These are phyloP conservation scores for Epirrita christyi DNA, from an alignment of 2,888 invertebrate genomes.

Conservation along the genomic window DNA sequence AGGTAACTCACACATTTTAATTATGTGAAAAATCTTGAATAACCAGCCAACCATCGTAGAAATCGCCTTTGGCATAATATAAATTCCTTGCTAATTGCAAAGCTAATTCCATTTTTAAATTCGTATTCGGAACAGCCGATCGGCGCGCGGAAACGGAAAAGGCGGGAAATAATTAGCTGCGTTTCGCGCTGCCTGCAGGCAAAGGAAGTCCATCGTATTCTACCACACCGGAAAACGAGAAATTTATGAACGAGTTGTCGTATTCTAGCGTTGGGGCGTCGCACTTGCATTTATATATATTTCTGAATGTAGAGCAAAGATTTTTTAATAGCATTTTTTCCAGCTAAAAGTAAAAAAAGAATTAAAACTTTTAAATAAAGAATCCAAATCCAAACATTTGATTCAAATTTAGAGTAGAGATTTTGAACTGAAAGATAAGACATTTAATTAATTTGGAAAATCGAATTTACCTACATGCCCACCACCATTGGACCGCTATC, in stretches of 20 bases:
- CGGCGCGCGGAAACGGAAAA: conserved; percentile 64
- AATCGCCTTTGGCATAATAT: no score
- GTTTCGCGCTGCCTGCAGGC: conserved; percentile 59
- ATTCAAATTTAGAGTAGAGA: no score
- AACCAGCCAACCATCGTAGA: neutral
- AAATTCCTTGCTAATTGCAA: neutral
- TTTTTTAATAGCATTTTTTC: no score
- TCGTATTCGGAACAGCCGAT: conserved; percentile 50
- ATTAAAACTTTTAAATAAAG: neutral
- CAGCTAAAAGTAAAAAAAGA: neutral
- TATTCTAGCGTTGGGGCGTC: conserved; percentile 44
- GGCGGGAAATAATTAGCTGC: conserved; percentile 81
- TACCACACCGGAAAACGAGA: conserved; percentile 50
- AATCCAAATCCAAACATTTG: neutral
- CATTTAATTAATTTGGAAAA: no score
- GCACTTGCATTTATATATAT: conserved; percentile 42
- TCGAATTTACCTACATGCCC: no score
- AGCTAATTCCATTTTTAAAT: conserved; percentile 43
- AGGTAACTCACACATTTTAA: no score
- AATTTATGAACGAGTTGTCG: conserved; percentile 47
- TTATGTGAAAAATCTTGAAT: no score
- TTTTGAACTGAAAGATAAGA: no score
- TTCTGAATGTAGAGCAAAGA: conserved; percentile 17
- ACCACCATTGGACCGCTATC: no score
- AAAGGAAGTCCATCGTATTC: conserved; percentile 59